Evolutionary conservation across 2,888 invertebrate species (phyloP).

Genomic region (Meteorus colon): DNA sequence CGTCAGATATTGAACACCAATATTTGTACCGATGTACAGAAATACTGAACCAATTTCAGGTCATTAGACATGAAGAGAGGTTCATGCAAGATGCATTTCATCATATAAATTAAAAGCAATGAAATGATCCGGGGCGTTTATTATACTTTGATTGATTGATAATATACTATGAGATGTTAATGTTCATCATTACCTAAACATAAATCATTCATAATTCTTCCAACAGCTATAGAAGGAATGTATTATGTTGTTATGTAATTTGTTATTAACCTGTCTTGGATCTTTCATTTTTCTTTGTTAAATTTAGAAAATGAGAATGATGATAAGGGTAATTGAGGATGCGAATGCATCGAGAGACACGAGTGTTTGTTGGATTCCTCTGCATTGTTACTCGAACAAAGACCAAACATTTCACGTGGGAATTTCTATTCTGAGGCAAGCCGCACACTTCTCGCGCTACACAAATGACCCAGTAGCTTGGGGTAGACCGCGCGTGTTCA

Average conservation of each 20-base stretch:
- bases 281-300: too few species aligned
- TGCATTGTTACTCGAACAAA: conserved; percentile 24
- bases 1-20: conserved; percentile 16
- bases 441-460: conserved; percentile 27
- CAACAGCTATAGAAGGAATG: neutral
- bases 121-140: too few species aligned
- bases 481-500: conserved; percentile 29
- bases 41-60: neutral
- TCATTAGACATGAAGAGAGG: neutral
- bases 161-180: too few species aligned
- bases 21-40: neutral
- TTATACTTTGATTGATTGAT: too few species aligned
- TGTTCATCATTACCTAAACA: neutral
- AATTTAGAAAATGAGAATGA: neutral
- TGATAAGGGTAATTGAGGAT: conserved; percentile 9
- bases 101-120: too few species aligned
- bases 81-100: neutral
- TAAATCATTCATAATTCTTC: neutral
- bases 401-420: conserved; percentile 21
- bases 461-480: conserved; percentile 30
- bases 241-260: too few species aligned
- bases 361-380: neutral
- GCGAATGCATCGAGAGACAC: neutral
- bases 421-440: conserved; percentile 23
- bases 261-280: too few species aligned